These are phyloP conservation scores for Zosterops japonicus DNA, from an alignment of 2,113 vertebrate species.

Conservation along the genomic window DNA sequence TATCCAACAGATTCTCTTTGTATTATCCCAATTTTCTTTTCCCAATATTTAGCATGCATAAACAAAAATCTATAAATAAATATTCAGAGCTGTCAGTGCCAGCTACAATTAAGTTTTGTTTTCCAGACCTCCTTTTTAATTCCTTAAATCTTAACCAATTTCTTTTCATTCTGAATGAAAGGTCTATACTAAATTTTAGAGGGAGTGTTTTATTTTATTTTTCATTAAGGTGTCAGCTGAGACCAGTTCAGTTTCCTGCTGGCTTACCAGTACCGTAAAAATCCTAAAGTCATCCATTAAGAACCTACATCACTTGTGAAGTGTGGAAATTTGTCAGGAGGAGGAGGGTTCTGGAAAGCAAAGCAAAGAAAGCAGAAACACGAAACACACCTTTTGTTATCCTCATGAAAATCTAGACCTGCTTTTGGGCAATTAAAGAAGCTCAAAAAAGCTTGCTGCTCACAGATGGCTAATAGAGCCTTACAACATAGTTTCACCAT, in stretches of 20 bases:
- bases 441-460: background rate
- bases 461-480: background rate
- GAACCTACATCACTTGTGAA: background rate
- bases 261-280: background rate
- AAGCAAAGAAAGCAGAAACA: background rate
- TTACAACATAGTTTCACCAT: background rate
- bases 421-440: background rate
- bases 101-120: background rate
- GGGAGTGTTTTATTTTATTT: background rate
- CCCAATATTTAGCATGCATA: background rate
- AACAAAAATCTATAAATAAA: background rate
- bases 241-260: background rate
- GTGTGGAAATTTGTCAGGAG: background rate
- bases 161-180: background rate
- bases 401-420: background rate
- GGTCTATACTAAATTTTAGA: background rate
- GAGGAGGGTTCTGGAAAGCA: background rate
- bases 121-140: background rate
- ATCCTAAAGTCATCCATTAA: background rate
- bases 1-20: background rate
- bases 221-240: background rate
- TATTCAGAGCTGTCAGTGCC: background rate
- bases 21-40: background rate
- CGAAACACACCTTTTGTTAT: background rate
- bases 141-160: background rate